Evolutionary conservation across 2,113 vertebrate species (phyloP), one percentile per base, ranked within the genome.

Genomic region (Trematomus loennbergii): DNA sequence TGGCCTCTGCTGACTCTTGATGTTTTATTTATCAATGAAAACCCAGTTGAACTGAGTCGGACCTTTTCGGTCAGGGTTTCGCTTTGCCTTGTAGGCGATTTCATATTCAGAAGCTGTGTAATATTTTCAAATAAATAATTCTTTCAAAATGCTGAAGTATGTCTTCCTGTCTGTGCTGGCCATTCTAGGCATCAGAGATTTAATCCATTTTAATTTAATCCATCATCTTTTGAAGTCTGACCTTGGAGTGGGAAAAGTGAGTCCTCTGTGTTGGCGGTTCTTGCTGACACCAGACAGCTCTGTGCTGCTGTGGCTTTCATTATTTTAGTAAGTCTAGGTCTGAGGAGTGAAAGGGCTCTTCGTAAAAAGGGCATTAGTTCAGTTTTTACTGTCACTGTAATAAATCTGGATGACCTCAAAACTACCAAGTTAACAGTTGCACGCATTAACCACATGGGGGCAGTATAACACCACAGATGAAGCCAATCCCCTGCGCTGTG

Each of bases 381-480:
- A 89, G 75, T 73, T 90, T 91, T 92, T 88, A 85, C 85, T 93
- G 92, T 91, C 91, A 90, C 83, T 22, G 4, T 87, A 86, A 96
- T 96, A 94, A 94, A 95, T 95, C 93, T 94, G 83, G 46, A 68
- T 93, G 94, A 95, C 94, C 93, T 95, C 82, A 92, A 94, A 93
- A 70, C 43, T 50, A 15, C 43, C 0, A 12, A 55, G 12, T 54
- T 53, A 48, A 52, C 50, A 77, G 73, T 91, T 55, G 36, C 36
- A 58, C 45, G 12, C 46, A 1, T 8, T 1, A 4, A 53, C 91
- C 95, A 92, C 93, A 69, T 64, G 95, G 90, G 94, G 94, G 93
- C 94, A 92, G 89, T 94, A 78, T 22, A 92, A 91, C 79, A 92
- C 90, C 90, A 80, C 83, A 57, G 46, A 93, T 93, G 79, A 82